Percentiles rank a stretch among this genome's conserved stretches.
These are phyloP conservation scores for fruit fly (Drosophila melanogaster) DNA, from an alignment of 1,140 invertebrate species.

Conservation along the genomic window DNA sequence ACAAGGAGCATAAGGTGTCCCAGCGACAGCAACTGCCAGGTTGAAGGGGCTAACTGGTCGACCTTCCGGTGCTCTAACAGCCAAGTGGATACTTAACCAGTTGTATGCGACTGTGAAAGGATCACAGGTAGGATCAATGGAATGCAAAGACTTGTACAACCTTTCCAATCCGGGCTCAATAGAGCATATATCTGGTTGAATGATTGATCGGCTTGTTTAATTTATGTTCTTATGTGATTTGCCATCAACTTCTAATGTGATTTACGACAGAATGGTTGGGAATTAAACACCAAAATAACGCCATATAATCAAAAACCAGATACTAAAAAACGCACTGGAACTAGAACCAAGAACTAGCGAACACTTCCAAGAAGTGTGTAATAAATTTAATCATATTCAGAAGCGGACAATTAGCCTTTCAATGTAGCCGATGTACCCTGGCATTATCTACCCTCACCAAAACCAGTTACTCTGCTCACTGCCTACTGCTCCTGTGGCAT, in stretches of 20 bases:
- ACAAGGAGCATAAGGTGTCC: constrained; percentile 58
- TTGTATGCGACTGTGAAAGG: too few species aligned
- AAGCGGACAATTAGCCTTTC: neutral
- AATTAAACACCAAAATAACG: neutral
- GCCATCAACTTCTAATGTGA: too few species aligned
- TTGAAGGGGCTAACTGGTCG: neutral
- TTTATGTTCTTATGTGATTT: too few species aligned
- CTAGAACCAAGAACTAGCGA: neutral
- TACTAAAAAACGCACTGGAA: neutral
- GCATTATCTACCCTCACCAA: constrained; percentile 35
- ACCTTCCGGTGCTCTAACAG: constrained; percentile 14
- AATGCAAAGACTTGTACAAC: too few species aligned
- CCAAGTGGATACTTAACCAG: neutral
- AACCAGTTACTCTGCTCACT: constrained; percentile 74
- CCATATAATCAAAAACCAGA: neutral
- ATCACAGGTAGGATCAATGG: too few species aligned
- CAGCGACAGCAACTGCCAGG: constrained; percentile 28
- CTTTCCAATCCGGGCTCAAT: too few species aligned
- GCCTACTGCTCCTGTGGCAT: constrained; percentile 78
- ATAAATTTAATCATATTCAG: neutral
- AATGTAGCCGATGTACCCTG: constrained; percentile 17
- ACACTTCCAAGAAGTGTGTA: constrained; percentile 2
- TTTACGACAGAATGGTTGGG: too few species aligned
- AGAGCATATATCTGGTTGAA: too few species aligned
- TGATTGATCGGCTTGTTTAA: too few species aligned